A percentile compares a stretch with the other conserved stretches of the same genome.
Evolutionary conservation across 2,888 invertebrate genomes (phyloP).

Genomic region (Eucera pruinosa): DNA sequence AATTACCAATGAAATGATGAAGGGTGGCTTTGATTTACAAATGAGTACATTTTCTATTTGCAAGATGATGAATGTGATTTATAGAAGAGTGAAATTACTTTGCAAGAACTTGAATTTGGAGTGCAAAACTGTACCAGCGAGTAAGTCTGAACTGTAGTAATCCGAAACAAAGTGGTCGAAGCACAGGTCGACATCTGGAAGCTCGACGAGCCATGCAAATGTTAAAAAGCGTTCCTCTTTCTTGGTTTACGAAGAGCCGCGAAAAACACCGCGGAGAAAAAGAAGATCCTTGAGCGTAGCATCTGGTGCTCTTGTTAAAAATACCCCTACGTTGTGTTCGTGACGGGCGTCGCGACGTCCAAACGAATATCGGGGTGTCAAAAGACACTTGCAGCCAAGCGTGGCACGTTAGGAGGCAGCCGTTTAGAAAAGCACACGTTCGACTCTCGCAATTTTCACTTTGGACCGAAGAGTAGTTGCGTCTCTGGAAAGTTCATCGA

Average conservation of each 20-base stretch:
- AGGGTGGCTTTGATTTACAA: no score
- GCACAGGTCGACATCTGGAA: not conserved
- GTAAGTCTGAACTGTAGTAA: no score
- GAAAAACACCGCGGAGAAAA: not conserved
- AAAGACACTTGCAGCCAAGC: slow-evolving; percentile 24
- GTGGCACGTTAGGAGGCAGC: not conserved
- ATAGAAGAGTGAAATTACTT: no score
- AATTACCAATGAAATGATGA: no score
- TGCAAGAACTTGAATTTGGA: no score
- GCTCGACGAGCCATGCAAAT: not conserved
- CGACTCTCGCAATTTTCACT: slow-evolving; percentile 32
- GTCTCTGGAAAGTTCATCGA: slow-evolving; percentile 75
- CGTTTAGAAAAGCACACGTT: slow-evolving; percentile 1
- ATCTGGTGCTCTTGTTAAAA: slow-evolving; percentile 67
- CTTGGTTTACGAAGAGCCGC: not conserved
- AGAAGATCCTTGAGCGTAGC: slow-evolving; percentile 14
- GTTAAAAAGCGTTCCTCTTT: not conserved
- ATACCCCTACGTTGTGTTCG: slow-evolving; percentile 54
- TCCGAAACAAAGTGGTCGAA: not conserved
- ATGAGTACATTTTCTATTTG: no score
- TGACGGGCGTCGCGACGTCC: slow-evolving; percentile 26
- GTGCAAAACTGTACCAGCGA: no score
- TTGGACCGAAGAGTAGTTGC: no score
- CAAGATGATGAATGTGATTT: no score
- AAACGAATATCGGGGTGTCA: slow-evolving; percentile 13